Percentiles rank a stretch among this genome's conserved stretches.
Conservation (phyloP, 2,888 invertebrate species). For the Hypercompe scribonia region DNA sequence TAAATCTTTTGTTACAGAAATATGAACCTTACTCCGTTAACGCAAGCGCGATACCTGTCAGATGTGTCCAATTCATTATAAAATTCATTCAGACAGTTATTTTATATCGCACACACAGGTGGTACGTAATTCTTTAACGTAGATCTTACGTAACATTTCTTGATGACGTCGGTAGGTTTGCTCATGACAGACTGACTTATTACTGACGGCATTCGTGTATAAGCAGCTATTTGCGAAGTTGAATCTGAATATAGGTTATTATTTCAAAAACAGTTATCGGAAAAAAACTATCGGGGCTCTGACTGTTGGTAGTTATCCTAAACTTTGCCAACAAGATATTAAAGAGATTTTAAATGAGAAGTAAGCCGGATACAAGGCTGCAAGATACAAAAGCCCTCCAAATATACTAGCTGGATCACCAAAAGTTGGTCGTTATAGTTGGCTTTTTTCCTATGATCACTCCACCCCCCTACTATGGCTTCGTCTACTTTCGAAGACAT, state of each 20-base stretch:
- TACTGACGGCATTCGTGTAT: neutral
- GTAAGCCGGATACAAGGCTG: no score
- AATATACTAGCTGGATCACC: no score
- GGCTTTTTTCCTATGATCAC: no score
- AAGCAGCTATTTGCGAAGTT: neutral
- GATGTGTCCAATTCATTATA: conserved; percentile 18
- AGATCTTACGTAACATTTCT: conserved; percentile 22
- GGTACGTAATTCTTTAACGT: conserved; percentile 36
- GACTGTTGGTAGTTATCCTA: neutral
- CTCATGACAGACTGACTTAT: conserved; percentile 7
- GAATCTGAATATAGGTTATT: neutral
- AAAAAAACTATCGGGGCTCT: neutral
- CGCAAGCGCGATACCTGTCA: conserved; percentile 26
- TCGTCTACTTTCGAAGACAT: no score
- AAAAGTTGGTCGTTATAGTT: no score
- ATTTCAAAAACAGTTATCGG: neutral
- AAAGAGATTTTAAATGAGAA: no score
- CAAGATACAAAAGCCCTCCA: no score
- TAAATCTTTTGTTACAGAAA: conserved; percentile 53
- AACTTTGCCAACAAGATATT: no score
- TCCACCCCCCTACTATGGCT: no score
- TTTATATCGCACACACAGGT: conserved; percentile 28
- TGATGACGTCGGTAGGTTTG: conserved; percentile 18
- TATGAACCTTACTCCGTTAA: conserved; percentile 59
- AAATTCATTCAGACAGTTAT: conserved; percentile 44